phyloP scores from a whole-genome alignment of 2,888 invertebrate species.

The Hypomecis punctinalis region DNA sequence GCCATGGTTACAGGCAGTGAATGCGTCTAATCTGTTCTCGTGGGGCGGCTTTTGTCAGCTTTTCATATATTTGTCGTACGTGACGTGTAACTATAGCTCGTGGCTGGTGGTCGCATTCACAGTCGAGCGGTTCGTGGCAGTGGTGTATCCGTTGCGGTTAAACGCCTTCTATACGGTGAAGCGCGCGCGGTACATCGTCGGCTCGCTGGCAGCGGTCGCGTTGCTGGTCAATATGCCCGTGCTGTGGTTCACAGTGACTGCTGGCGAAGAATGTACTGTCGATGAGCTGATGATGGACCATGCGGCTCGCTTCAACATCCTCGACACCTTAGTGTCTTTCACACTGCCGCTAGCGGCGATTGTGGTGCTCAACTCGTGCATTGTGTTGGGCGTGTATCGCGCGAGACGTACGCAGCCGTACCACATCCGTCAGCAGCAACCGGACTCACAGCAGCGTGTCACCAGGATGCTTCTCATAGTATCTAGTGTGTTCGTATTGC shows the following conservation, averaged over 20 bases:
- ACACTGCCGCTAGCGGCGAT: slow-evolving; percentile 90
- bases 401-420: slow-evolving; percentile 77
- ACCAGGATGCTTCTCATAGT: slow-evolving; percentile 94
- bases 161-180: slow-evolving; percentile 89
- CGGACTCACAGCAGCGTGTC: slow-evolving; percentile 87
- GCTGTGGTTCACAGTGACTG: slow-evolving; percentile 67
- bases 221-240: slow-evolving; percentile 86
- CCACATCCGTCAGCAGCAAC: slow-evolving; percentile 49
- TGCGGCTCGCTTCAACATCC: slow-evolving; percentile 87
- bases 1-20: slow-evolving; percentile 87
- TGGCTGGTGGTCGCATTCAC: slow-evolving; percentile 96
- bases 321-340: slow-evolving; percentile 90
- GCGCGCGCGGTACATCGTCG: slow-evolving; percentile 87
- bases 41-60: slow-evolving; percentile 88
- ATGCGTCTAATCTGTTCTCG: slow-evolving; percentile 84
- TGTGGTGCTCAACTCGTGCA: slow-evolving; percentile 88
- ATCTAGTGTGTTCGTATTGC: slow-evolving; percentile 90
- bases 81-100: slow-evolving; percentile 91
- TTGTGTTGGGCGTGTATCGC: slow-evolving; percentile 88
- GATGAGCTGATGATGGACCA: slow-evolving; percentile 79
- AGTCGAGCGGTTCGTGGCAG: slow-evolving; percentile 93
- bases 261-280: slow-evolving; percentile 72
- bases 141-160: slow-evolving; percentile 89
- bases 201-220: slow-evolving; percentile 78
- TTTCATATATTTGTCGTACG: slow-evolving; percentile 89